Conservation (phyloP, 1,140 invertebrate genomes). For the Eufriesea mexicana region DNA sequence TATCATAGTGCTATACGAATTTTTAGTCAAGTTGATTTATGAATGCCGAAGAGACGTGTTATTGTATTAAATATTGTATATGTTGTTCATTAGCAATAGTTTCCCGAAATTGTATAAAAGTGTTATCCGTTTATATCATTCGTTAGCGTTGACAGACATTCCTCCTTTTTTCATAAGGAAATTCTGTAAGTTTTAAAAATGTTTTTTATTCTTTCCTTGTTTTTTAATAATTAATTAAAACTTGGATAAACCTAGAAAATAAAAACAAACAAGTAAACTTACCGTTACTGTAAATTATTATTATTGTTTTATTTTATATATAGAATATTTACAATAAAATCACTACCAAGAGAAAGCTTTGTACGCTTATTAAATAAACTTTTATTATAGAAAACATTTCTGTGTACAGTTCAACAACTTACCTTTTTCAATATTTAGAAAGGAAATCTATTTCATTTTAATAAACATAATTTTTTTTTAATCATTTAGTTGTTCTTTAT, state of each 20-base stretch:
- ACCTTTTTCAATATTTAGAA: not conserved
- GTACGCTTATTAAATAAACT: slow-evolving; percentile 46
- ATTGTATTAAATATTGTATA: slow-evolving; percentile 10
- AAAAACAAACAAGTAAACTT: slow-evolving; percentile 4
- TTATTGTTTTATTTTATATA: slow-evolving; percentile 63
- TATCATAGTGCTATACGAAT: slow-evolving; percentile 24
- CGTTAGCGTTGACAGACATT: slow-evolving; percentile 55
- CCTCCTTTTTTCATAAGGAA: slow-evolving; percentile 17
- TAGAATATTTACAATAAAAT: slow-evolving; percentile 64
- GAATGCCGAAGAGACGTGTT: slow-evolving; percentile 14
- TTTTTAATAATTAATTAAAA: not conserved
- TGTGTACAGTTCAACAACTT: not conserved
- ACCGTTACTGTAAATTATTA: slow-evolving; percentile 36
- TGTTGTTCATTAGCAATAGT: slow-evolving; percentile 20
- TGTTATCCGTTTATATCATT: slow-evolving; percentile 42
- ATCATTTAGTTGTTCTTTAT: not conserved
- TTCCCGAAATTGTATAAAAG: slow-evolving; percentile 28
- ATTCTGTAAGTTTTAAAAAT: not conserved
- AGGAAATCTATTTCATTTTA: not conserved
- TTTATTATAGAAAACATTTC: slow-evolving; percentile 6
- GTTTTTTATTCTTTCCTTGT: not conserved
- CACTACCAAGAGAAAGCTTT: slow-evolving; percentile 36
- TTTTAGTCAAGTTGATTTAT: slow-evolving; percentile 38
- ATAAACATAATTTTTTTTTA: not conserved
- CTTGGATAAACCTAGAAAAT: slow-evolving; percentile 5